Evolutionary conservation across 2,888 invertebrate species (phyloP).

Genomic region (Stenurella melanura): DNA sequence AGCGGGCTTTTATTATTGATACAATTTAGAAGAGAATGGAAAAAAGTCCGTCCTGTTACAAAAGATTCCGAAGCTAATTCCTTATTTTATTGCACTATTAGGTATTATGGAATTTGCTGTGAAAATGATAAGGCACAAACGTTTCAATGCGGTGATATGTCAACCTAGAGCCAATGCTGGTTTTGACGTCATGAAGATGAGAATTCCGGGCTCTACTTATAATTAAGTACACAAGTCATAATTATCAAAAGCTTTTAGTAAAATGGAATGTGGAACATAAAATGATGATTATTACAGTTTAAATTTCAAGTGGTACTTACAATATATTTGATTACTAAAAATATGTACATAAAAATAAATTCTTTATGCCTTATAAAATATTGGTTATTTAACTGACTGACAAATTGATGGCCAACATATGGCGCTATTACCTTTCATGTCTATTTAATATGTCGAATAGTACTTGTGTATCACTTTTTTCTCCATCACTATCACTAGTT

Average conservation of each 20-base stretch:
- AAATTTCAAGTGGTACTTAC: not conserved
- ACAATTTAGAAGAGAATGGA: no score
- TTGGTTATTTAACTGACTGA: not conserved
- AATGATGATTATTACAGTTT: not conserved
- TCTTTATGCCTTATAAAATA: constrained; percentile 4
- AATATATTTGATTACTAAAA: constrained; percentile 1
- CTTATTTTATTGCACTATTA: no score
- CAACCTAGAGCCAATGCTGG: no score
- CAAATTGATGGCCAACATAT: not conserved
- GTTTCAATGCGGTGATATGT: no score
- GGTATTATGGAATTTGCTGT: no score
- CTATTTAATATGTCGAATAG: constrained; percentile 74
- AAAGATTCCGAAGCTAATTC: no score
- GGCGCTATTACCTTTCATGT: constrained; percentile 67
- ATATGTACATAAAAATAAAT: constrained; percentile 9
- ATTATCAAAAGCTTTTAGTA: not conserved
- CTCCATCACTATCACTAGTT: constrained; percentile 67
- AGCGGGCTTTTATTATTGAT: no score
- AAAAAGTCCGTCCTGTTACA: no score
- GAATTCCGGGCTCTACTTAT: no score
- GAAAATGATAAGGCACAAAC: no score
- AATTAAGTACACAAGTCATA: constrained; percentile 8
- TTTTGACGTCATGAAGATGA: no score
- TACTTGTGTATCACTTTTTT: constrained; percentile 74
- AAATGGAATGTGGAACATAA: constrained; percentile 2